Percentiles rank a stretch among this genome's conserved stretches.
These are phyloP conservation scores for Gouania willdenowi DNA, from an alignment of 2,797 vertebrate species.

Conservation along the genomic window DNA sequence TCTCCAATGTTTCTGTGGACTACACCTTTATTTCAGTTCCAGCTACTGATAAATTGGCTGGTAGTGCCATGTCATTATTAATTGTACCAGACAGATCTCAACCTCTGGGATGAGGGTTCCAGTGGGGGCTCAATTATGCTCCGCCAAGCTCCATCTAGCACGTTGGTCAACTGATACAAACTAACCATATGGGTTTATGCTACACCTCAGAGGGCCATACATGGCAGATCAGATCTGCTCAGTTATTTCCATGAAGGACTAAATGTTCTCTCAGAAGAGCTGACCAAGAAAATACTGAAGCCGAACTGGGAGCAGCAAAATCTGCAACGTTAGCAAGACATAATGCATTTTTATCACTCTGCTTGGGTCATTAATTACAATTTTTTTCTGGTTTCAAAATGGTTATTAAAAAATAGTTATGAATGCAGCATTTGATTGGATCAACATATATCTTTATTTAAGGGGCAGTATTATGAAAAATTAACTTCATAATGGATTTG, in stretches of 20 bases:
- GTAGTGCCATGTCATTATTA: constrained; percentile 44
- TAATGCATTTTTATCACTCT: too few relatives aligned
- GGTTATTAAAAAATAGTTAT: too few relatives aligned
- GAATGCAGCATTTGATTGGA: too few relatives aligned
- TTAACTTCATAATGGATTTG: too few relatives aligned
- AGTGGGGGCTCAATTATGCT: constrained; percentile 34
- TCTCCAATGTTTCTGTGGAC: constrained; percentile 17
- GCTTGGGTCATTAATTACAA: too few relatives aligned
- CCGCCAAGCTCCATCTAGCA: constrained; percentile 34
- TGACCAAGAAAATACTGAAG: too few relatives aligned
- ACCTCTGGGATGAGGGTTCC: constrained; percentile 26
- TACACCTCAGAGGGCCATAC: constrained; percentile 7
- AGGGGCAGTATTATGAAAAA: too few relatives aligned
- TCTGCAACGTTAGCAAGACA: too few relatives aligned
- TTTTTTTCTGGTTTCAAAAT: too few relatives aligned
- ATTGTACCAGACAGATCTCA: constrained; percentile 37
- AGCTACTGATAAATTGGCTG: constrained; percentile 41
- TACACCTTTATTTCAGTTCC: constrained; percentile 32
- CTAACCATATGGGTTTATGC: constrained; percentile 12
- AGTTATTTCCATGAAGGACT: constrained; percentile 3
- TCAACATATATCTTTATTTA: too few relatives aligned
- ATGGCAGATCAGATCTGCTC: constrained; percentile 7
- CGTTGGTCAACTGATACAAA: constrained; percentile 19
- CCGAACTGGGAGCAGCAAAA: too few relatives aligned
- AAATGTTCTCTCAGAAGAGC: too few relatives aligned